A percentile compares a stretch with the other conserved stretches of the same genome.
Evolutionary conservation across 2,797 vertebrate species (phyloP).

Genomic region (Lates japonicus): DNA sequence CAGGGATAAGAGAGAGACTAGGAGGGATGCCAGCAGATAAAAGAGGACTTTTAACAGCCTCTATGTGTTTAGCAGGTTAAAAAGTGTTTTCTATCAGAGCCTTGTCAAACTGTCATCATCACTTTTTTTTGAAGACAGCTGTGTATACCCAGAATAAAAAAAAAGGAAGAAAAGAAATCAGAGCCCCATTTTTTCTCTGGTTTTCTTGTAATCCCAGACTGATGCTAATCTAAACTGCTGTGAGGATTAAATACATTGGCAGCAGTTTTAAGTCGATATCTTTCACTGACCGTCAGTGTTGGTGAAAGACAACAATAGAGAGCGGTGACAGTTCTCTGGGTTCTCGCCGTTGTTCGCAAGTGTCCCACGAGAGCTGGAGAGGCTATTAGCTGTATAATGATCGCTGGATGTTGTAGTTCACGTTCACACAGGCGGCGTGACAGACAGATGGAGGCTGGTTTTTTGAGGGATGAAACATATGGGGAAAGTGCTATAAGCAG

Average conservation of each 20-base stretch:
- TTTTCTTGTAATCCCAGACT: conserved; percentile 69
- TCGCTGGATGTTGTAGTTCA: conserved; percentile 69
- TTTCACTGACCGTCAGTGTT: conserved; percentile 54
- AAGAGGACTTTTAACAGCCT: conserved; percentile 77
- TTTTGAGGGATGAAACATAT: conserved; percentile 74
- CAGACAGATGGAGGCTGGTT: conserved; percentile 74
- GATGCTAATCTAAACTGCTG: conserved; percentile 69
- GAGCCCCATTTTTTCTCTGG: conserved; percentile 39
- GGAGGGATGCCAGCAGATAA: conserved; percentile 78
- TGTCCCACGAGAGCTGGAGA: conserved; percentile 68
- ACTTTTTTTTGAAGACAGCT: conserved; percentile 62
- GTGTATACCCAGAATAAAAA: conserved; percentile 38
- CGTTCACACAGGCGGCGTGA: conserved; percentile 57
- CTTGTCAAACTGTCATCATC: conserved; percentile 77
- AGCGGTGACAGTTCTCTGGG: conserved; percentile 58
- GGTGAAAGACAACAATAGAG: conserved; percentile 48
- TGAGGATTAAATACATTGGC: conserved; percentile 61
- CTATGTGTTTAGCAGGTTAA: conserved; percentile 74
- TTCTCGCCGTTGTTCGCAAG: conserved; percentile 65
- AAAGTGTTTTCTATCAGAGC: conserved; percentile 75
- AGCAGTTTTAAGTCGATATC: conserved; percentile 52
- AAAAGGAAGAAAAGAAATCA: conserved; percentile 31
- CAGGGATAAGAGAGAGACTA: conserved; percentile 71
- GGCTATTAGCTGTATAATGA: conserved; percentile 72
- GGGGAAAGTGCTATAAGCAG: conserved; percentile 60